A percentile compares a stretch with the other conserved stretches of the same genome.
Conservation (phyloP, 2,888 invertebrate species). For the Rhingia rostrata region DNA sequence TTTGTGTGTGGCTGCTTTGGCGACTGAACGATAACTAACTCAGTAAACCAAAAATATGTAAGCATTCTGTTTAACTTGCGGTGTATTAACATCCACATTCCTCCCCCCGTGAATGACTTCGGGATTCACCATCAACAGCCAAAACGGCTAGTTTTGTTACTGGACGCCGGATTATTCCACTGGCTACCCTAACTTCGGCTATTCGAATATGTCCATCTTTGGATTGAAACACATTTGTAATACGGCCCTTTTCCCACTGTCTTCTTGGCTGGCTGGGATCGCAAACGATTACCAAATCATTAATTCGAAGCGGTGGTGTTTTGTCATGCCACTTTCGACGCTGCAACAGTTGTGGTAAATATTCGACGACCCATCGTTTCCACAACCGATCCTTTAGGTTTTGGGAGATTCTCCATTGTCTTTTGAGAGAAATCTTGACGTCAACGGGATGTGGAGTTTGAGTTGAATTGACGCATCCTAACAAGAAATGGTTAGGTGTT, state of each 20-base stretch:
- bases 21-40: too few relatives aligned
- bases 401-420: too few relatives aligned
- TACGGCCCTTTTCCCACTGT: slow-evolving; percentile 58
- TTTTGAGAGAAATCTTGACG: too few relatives aligned
- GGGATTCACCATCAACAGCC: slow-evolving; percentile 17
- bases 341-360: slow-evolving; percentile 54
- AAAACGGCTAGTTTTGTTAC: slow-evolving; percentile 77
- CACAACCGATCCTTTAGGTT: slow-evolving; percentile 22
- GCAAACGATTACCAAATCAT: slow-evolving; percentile 63
- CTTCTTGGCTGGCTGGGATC: slow-evolving; percentile 66
- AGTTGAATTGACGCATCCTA: too few relatives aligned
- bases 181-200: slow-evolving; percentile 72
- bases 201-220: slow-evolving; percentile 72
- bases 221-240: slow-evolving; percentile 60
- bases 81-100: too few relatives aligned
- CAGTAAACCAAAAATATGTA: too few relatives aligned
- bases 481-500: too few relatives aligned
- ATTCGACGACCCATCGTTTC: slow-evolving; percentile 51
- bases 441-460: too few relatives aligned
- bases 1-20: too few relatives aligned
- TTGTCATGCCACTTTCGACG: slow-evolving; percentile 58
- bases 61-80: too few relatives aligned
- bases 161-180: slow-evolving; percentile 66
- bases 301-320: slow-evolving; percentile 6
- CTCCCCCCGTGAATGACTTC: too few relatives aligned